A percentile compares a stretch with the other conserved stretches of the same genome.
These are phyloP conservation scores for Ridgeia piscesae DNA, from an alignment of 1,140 invertebrate genomes.

Conservation along the genomic window DNA sequence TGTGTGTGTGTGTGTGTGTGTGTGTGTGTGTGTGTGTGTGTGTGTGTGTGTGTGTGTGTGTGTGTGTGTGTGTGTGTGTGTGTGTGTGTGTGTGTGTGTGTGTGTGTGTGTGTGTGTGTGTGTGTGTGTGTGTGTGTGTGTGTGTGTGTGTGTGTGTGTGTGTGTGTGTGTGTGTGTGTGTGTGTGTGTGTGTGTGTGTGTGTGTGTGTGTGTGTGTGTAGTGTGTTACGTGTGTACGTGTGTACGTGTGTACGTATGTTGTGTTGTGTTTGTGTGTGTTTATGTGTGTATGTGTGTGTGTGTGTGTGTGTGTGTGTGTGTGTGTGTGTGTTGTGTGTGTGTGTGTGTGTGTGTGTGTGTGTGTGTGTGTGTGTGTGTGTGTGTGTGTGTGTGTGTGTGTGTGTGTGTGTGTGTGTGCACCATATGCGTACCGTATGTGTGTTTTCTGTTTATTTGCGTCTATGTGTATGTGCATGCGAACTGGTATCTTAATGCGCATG, in stretches of 20 bases:
- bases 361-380: slow-evolving; percentile 14
- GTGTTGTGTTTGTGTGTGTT: too few species aligned
- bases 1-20: not conserved
- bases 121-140: too few species aligned
- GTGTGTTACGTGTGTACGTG: too few species aligned
- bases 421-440: too few species aligned
- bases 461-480: too few species aligned
- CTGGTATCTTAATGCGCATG: too few species aligned
- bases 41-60: slow-evolving; percentile 12
- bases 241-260: too few species aligned
- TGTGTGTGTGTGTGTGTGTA: not conserved
- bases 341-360: slow-evolving; percentile 2
- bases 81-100: not conserved
- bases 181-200: slow-evolving; percentile 14
- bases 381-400: not conserved
- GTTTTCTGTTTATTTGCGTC: too few species aligned
- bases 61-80: slow-evolving; percentile 4
- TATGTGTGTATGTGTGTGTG: too few species aligned
- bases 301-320: too few species aligned
- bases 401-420: not conserved
- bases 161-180: slow-evolving; percentile 11
- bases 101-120: too few species aligned
- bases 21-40: not conserved
- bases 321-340: not conserved
- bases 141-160: not conserved